These are phyloP conservation scores for Mus spretus DNA, from an alignment of 2,797 vertebrate species.

Conservation along the genomic window DNA sequence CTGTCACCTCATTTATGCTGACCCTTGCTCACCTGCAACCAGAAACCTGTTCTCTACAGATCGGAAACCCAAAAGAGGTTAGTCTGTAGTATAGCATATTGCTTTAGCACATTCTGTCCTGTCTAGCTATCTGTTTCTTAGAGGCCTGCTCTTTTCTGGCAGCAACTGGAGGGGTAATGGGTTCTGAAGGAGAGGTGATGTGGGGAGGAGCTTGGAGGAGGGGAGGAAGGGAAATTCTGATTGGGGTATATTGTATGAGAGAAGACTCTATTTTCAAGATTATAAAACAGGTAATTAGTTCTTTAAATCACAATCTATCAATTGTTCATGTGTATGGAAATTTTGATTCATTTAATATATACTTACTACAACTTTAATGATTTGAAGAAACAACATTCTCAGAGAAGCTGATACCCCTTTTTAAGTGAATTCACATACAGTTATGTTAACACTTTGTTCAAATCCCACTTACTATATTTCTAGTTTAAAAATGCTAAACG, in stretches of 20 bases:
- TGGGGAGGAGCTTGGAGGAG: neutral
- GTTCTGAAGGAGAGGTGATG: neutral
- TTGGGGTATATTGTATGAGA: neutral
- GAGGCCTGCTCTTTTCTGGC: neutral
- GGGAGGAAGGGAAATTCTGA: neutral
- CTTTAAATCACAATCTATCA: constrained; percentile 27
- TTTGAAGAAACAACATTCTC: neutral
- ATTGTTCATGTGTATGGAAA: neutral
- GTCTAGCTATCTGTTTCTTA: neutral
- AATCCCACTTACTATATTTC: constrained; percentile 3
- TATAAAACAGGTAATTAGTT: neutral
- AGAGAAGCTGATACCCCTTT: neutral
- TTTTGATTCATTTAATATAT: constrained; percentile 58
- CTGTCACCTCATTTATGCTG: no score
- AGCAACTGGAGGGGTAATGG: neutral
- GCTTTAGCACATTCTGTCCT: neutral
- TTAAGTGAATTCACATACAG: neutral
- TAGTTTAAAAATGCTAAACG: constrained; percentile 32
- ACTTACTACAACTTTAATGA: constrained; percentile 27
- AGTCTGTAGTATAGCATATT: no score
- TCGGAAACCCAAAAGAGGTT: no score
- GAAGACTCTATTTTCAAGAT: neutral
- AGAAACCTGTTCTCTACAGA: no score
- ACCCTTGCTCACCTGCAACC: no score
- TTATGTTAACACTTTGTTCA: constrained; percentile 40